Conservation (phyloP, 2,888 invertebrate species). For the Thymelicus acteon region DNA sequence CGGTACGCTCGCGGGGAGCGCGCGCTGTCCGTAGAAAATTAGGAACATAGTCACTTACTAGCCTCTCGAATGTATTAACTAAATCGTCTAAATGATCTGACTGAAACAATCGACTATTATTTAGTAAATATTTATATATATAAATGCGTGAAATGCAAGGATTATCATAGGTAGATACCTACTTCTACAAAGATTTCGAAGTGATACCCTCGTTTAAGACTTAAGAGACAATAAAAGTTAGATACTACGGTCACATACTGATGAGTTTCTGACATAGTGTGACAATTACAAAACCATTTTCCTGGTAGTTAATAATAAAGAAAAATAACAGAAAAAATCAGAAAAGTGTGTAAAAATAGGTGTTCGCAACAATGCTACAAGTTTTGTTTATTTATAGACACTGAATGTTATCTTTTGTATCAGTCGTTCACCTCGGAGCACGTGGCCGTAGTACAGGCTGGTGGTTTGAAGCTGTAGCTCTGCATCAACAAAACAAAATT, state of each 20-base stretch:
- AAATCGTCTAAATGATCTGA: too few relatives aligned
- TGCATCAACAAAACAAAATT: conserved; percentile 79
- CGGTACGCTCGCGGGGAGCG: neutral
- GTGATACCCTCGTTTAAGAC: too few relatives aligned
- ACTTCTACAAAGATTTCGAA: too few relatives aligned
- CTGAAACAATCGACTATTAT: too few relatives aligned
- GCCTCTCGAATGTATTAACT: too few relatives aligned
- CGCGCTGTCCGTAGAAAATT: neutral
- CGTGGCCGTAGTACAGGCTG: conserved; percentile 80
- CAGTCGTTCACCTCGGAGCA: conserved; percentile 80
- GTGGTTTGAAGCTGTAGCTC: conserved; percentile 84
- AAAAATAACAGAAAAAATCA: conserved; percentile 10
- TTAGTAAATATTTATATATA: too few relatives aligned
- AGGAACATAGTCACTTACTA: neutral
- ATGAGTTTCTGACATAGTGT: too few relatives aligned
- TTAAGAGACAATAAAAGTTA: too few relatives aligned
- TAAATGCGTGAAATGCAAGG: too few relatives aligned
- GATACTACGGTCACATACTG: too few relatives aligned
- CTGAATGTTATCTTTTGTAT: conserved; percentile 74
- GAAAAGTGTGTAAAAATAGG: conserved; percentile 13
- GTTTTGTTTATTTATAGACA: conserved; percentile 73
- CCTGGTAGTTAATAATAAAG: neutral
- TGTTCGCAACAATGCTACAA: conserved; percentile 17
- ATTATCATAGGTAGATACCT: too few relatives aligned
- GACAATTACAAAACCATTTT: neutral